phyloP scores from a whole-genome alignment of 2,797 vertebrate genomes.

The Melanotaenia parkinsoni region DNA sequence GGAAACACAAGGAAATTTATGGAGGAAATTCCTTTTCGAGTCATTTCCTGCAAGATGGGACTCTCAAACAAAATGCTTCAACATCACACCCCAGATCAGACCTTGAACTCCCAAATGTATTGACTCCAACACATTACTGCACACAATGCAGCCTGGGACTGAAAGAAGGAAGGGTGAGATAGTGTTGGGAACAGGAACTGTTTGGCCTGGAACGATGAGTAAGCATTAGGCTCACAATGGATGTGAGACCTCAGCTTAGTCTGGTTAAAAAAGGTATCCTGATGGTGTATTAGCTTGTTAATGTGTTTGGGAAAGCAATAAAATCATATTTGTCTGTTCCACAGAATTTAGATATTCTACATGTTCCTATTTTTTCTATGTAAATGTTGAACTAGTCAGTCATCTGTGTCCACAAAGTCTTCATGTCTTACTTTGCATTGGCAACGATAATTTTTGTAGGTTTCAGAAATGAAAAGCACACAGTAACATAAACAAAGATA shows the following conservation, averaged over 20 bases:
- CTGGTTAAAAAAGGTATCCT: background rate
- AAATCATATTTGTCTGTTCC: background rate
- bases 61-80: slow-evolving; percentile 10
- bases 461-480: too few relatives aligned
- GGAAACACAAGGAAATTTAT: slow-evolving; percentile 23
- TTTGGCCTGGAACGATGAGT: slow-evolving; percentile 44
- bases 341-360: too few relatives aligned
- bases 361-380: too few relatives aligned
- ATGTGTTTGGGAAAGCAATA: slow-evolving; percentile 1
- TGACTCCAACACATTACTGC: slow-evolving; percentile 15
- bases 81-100: slow-evolving; percentile 29
- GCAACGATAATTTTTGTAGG: too few relatives aligned
- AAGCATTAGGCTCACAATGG: slow-evolving; percentile 22
- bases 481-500: too few relatives aligned
- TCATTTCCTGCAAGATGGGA: slow-evolving; percentile 21
- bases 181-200: slow-evolving; percentile 37
- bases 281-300: too few relatives aligned
- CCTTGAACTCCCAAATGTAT: slow-evolving; percentile 22
- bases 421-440: too few relatives aligned
- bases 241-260: too few relatives aligned
- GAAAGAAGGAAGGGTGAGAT: slow-evolving; percentile 12
- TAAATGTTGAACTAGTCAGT: too few relatives aligned
- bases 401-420: background rate
- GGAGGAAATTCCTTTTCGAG: slow-evolving; percentile 40
- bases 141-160: slow-evolving; percentile 35